Evolutionary conservation across 2,888 invertebrate genomes (phyloP).

Genomic region (Drosophila cognata): DNA sequence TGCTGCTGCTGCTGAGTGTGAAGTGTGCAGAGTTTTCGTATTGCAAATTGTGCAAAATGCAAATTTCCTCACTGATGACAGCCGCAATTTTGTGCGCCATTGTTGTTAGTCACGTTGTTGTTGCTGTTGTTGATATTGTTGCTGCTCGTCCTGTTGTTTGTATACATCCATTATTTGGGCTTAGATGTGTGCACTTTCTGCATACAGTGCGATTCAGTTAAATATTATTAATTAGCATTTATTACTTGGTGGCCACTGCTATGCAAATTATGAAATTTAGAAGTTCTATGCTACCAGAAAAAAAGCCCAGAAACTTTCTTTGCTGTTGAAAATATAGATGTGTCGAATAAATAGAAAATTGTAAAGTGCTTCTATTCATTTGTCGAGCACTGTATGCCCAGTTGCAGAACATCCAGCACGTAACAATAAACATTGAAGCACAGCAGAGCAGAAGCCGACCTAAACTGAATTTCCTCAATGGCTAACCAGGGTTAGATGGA

Average conservation of each 20-base stretch:
- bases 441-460: slow-evolving; percentile 30
- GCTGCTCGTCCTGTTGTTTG: slow-evolving; percentile 45
- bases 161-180: slow-evolving; percentile 55
- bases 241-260: neutral
- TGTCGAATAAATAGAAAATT: too few relatives aligned
- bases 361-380: slow-evolving; percentile 11
- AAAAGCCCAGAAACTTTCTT: neutral
- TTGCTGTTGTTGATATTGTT: slow-evolving; percentile 30
- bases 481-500: slow-evolving; percentile 56
- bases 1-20: slow-evolving; percentile 9
- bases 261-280: neutral
- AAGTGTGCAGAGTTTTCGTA: slow-evolving; percentile 63
- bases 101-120: slow-evolving; percentile 54
- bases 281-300: neutral
- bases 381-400: slow-evolving; percentile 24
- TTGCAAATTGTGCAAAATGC: slow-evolving; percentile 80
- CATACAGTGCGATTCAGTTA: slow-evolving; percentile 26
- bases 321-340: neutral
- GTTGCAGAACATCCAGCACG: slow-evolving; percentile 35
- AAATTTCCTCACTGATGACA: slow-evolving; percentile 80
- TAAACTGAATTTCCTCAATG: slow-evolving; percentile 53
- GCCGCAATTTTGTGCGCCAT: slow-evolving; percentile 75
- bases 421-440: slow-evolving; percentile 50
- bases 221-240: slow-evolving; percentile 2
- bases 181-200: slow-evolving; percentile 35